A percentile compares a stretch with the other conserved stretches of the same genome.
phyloP scores from a whole-genome alignment of 1,140 invertebrate species.

The Cydia amplana region DNA sequence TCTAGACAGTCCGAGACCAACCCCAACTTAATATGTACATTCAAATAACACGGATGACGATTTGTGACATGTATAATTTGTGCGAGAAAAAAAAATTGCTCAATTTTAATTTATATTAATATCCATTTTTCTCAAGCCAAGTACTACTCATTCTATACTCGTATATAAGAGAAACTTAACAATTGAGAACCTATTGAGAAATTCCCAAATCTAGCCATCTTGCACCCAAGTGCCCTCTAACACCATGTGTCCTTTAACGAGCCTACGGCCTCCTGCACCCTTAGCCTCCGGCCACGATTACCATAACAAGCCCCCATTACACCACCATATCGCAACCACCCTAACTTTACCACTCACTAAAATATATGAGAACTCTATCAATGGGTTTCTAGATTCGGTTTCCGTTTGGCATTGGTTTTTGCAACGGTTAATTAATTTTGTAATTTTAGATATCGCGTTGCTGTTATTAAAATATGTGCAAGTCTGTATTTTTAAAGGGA shows the following conservation, averaged over 20 bases:
- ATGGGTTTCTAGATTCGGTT: background rate
- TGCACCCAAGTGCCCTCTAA: conserved; percentile 13
- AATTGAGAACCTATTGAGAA: conserved; percentile 3
- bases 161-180: background rate
- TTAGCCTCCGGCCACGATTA: conserved; percentile 50
- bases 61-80: too few species aligned
- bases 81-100: too few species aligned
- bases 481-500: background rate
- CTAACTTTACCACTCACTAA: conserved; percentile 30
- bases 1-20: too few species aligned
- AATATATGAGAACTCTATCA: background rate
- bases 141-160: background rate
- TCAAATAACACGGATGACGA: too few species aligned
- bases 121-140: background rate
- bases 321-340: conserved; percentile 45
- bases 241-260: conserved; percentile 16
- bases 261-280: conserved; percentile 7
- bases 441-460: background rate
- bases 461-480: background rate
- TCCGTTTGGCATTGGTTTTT: background rate
- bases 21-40: too few species aligned
- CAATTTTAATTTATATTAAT: too few species aligned
- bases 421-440: background rate
- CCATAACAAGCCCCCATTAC: conserved; percentile 77
- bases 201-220: conserved; percentile 6